These are phyloP conservation scores for Baccha elongata DNA, from an alignment of 2,888 invertebrate species.

Conservation along the genomic window DNA sequence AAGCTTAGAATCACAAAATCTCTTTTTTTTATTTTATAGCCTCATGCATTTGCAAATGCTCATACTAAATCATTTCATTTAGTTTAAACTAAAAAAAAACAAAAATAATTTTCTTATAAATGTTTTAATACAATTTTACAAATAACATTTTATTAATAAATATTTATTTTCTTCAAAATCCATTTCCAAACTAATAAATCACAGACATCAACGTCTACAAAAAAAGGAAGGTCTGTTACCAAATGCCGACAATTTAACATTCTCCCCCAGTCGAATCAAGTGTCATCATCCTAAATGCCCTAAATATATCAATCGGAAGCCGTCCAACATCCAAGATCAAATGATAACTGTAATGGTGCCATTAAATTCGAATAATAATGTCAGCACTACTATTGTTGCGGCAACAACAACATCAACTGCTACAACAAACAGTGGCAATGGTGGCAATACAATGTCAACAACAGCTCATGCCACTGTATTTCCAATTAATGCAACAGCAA, in stretches of 20 bases:
- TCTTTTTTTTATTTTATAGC: slow-evolving; percentile 27
- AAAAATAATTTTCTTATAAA: no score
- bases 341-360: slow-evolving; percentile 82
- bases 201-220: slow-evolving; percentile 81
- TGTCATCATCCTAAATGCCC: slow-evolving; percentile 82
- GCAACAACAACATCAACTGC: slow-evolving; percentile 61
- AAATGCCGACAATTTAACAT: slow-evolving; percentile 81
- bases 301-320: slow-evolving; percentile 80
- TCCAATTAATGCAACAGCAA: slow-evolving; percentile 54
- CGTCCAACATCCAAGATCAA: slow-evolving; percentile 82
- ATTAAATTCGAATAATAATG: slow-evolving; percentile 80
- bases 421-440: slow-evolving; percentile 47
- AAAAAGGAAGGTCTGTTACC: slow-evolving; percentile 82
- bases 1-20: slow-evolving; percentile 44
- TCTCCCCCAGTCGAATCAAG: slow-evolving; percentile 82
- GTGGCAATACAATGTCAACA: slow-evolving; percentile 55
- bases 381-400: slow-evolving; percentile 73
- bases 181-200: slow-evolving; percentile 30
- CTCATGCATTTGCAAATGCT: slow-evolving; percentile 61
- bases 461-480: slow-evolving; percentile 34
- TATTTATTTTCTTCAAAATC: slow-evolving; percentile 32
- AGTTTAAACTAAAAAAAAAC: slow-evolving; percentile 33
- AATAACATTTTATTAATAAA: slow-evolving; percentile 41
- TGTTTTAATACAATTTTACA: background rate
- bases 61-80: slow-evolving; percentile 64